Conservation (phyloP, 2,113 vertebrate species). For the Tachysurus fulvidraco region DNA sequence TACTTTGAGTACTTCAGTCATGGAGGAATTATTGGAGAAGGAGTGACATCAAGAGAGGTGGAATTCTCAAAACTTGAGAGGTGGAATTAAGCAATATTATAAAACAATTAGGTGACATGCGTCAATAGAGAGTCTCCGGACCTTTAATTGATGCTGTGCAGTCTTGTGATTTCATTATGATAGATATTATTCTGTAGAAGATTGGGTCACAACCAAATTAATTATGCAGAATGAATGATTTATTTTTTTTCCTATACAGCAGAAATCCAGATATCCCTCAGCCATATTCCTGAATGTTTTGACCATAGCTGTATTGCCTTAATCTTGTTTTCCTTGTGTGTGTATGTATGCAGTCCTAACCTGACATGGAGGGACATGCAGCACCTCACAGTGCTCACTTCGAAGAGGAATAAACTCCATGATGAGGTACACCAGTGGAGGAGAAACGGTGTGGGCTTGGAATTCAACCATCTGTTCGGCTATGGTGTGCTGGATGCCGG, state of each 20-base stretch:
- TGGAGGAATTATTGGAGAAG: neutral
- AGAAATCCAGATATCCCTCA: neutral
- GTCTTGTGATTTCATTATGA: neutral
- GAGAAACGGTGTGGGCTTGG: constrained; percentile 92
- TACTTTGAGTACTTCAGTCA: neutral
- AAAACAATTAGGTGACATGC: neutral
- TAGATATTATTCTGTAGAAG: neutral
- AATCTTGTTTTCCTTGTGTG: neutral
- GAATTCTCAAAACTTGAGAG: neutral
- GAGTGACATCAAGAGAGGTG: neutral
- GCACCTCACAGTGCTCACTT: constrained; percentile 94
- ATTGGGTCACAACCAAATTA: neutral
- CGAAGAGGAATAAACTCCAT: constrained; percentile 96
- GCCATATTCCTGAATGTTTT: neutral
- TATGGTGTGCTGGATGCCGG: constrained; percentile 96
- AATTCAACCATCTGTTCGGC: constrained; percentile 98
- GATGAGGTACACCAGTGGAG: constrained; percentile 97
- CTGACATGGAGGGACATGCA: constrained; percentile 98
- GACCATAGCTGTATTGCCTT: neutral
- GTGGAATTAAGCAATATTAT: neutral
- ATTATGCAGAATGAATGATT: neutral
- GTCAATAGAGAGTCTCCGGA: neutral
- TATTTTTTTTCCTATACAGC: neutral
- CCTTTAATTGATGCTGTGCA: neutral
- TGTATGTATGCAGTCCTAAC: constrained; percentile 72